Evolutionary conservation across 2,888 invertebrate genomes (phyloP).

Genomic region (Caenorhabditis sinica): DNA sequence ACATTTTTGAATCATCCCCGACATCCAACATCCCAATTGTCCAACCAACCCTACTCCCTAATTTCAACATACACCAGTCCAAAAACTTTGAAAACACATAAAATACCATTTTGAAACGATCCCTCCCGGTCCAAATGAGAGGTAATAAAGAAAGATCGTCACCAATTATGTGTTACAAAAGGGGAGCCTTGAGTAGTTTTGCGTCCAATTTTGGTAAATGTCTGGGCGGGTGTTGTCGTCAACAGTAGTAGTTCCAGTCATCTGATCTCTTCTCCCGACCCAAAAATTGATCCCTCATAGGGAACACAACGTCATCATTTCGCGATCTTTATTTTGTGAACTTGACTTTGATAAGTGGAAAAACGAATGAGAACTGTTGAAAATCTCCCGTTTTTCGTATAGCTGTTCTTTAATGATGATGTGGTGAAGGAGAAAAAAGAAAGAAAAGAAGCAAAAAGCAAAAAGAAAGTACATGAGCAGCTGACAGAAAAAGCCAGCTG

Average conservation of each 20-base stretch:
- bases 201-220: slow-evolving; percentile 21
- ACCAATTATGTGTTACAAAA: slow-evolving; percentile 26
- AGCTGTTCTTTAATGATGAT: slow-evolving; percentile 24
- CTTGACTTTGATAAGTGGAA: slow-evolving; percentile 56
- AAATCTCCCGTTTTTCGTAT: slow-evolving; percentile 34
- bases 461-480: slow-evolving; percentile 37
- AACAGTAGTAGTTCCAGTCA: slow-evolving; percentile 31
- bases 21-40: no score
- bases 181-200: neutral
- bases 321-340: slow-evolving; percentile 57
- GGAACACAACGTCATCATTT: slow-evolving; percentile 57
- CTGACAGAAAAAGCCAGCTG: slow-evolving; percentile 18
- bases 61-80: neutral
- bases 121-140: slow-evolving; percentile 2
- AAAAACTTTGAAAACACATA: slow-evolving; percentile 10
- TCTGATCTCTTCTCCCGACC: slow-evolving; percentile 48
- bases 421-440: neutral
- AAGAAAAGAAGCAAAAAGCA: slow-evolving; percentile 6
- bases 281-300: slow-evolving; percentile 45
- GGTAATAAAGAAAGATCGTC: slow-evolving; percentile 20
- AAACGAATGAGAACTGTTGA: neutral
- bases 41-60: neutral
- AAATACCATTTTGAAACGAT: slow-evolving; percentile 12
- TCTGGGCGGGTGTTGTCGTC: slow-evolving; percentile 29
- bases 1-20: no score